Evolutionary conservation across 2,113 vertebrate genomes (phyloP).

Genomic region (Nothocercus julius): DNA sequence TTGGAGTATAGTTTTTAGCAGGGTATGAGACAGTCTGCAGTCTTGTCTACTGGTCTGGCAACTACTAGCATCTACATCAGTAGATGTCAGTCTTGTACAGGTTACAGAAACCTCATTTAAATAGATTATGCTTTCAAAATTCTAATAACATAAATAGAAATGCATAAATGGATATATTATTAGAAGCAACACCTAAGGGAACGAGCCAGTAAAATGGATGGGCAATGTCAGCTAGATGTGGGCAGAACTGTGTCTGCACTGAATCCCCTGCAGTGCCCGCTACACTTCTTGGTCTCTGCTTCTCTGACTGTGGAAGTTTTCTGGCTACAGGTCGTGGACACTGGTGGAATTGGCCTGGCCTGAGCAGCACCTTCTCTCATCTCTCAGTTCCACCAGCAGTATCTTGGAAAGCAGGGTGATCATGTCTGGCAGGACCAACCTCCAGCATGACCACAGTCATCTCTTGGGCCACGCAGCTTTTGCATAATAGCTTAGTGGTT

Average conservation of each 20-base stretch:
- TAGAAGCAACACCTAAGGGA: not conserved
- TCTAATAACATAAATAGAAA: fast-evolving
- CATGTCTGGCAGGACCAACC: not conserved
- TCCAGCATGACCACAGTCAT: not conserved
- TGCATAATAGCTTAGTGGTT: not conserved
- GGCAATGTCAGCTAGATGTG: too few species aligned
- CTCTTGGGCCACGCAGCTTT: not conserved
- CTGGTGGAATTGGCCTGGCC: not conserved
- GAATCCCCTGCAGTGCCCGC: not conserved
- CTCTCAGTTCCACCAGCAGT: not conserved
- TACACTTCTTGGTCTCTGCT: not conserved
- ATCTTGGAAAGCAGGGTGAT: fast-evolving
- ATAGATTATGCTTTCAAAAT: not conserved
- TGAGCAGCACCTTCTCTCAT: not conserved
- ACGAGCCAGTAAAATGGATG: fast-evolving
- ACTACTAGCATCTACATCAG: not conserved
- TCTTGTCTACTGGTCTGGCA: not conserved
- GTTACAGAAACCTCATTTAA: not conserved
- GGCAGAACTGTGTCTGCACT: fast-evolving
- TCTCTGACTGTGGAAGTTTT: not conserved
- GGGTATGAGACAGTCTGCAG: not conserved
- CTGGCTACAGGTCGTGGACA: not conserved
- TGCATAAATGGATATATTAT: fast-evolving
- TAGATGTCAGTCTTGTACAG: not conserved
- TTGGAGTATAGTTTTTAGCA: not conserved